A percentile compares a stretch with the other conserved stretches of the same genome.
Conservation (phyloP, 2,888 invertebrate species). For the Clusia tigrina region DNA sequence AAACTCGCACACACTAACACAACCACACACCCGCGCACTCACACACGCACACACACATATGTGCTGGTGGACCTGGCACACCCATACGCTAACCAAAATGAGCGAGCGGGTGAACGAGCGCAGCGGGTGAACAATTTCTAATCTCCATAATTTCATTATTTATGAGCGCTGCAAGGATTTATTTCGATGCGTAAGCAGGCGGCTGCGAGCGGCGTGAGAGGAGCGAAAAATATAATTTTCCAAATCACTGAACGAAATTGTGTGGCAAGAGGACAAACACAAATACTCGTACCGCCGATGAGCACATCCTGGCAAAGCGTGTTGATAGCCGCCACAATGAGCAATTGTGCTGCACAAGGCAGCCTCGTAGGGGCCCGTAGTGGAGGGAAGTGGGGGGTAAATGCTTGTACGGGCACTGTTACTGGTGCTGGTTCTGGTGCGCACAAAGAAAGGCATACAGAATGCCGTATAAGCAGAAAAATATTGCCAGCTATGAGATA, state of each 20-base stretch:
- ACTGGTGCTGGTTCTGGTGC: background rate
- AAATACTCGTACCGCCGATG: too few species aligned
- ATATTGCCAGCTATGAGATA: background rate
- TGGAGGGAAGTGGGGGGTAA: background rate
- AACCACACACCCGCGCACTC: background rate
- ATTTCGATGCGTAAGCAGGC: constrained; percentile 34
- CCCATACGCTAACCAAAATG: background rate
- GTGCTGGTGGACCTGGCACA: background rate
- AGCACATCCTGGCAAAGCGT: background rate
- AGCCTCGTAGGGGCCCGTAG: background rate
- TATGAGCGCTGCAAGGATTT: constrained; percentile 57
- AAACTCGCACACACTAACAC: constrained; percentile 4
- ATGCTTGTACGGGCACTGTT: background rate
- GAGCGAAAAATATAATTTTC: constrained; percentile 62
- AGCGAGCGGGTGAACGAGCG: background rate
- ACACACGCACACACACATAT: constrained; percentile 2
- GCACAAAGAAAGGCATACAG: background rate
- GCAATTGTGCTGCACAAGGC: constrained; percentile 11
- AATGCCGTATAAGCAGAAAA: background rate
- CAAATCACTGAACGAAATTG: constrained; percentile 60
- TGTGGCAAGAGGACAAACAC: constrained; percentile 46
- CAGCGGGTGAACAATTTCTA: constrained; percentile 49
- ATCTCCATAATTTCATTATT: constrained; percentile 63
- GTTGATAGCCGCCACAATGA: background rate
- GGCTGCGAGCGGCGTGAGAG: background rate